Base-by-base conservation (phyloP, 2,797 vertebrate species). In the Toxotes lorentzi region DNA sequence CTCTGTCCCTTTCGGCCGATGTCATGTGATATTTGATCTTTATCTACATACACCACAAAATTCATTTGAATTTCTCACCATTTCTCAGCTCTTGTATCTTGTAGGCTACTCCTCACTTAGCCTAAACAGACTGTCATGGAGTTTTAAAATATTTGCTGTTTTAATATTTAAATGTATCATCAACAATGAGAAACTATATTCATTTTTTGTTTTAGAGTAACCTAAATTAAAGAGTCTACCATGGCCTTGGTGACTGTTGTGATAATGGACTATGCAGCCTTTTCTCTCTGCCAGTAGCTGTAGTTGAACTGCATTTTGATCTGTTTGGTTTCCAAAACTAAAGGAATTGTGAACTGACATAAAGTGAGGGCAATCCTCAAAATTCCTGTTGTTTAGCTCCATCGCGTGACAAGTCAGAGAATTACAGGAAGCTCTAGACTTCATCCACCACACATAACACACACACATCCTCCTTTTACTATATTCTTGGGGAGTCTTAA, bases 331-430 rank as follows among this genome's bases (percentile, higher is more conserved):
- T 81, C 30, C 41, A 14, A 77, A 77, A 73, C 54, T 58, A 19
- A 58, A 47, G 11, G 9, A 16, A 35, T 12, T 51, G 51, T 76
- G 35, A 40, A 2, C 13, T 47, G 71, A 50, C 12, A 35, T 48
- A 7, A 19, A 11, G 1, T 2, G 51, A 40, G 11, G 19, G n/a
- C 24, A 38, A 3, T 54, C 5, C 32, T 74, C 3, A 62, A 23
- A 3, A 56, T 30, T 32, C 34, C 7, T 85, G 1, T 84, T 30
- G 58, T 84, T 41, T 82, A 66, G 41, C 81, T 66, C 85, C 76
- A 88, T 78, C 89, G 1, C 57, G 88, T 91, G 88, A 14, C 21
- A 47, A 5, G 4, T 57, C 34, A 48, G 1, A 77, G 19, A 74
- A 80, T 69, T 78, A 74, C 78, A 83, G 32, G 17, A 38, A 16